A percentile compares a stretch with the other conserved stretches of the same genome.
phyloP scores from a whole-genome alignment of 2,113 vertebrate species.

The Etheostoma cragini region DNA sequence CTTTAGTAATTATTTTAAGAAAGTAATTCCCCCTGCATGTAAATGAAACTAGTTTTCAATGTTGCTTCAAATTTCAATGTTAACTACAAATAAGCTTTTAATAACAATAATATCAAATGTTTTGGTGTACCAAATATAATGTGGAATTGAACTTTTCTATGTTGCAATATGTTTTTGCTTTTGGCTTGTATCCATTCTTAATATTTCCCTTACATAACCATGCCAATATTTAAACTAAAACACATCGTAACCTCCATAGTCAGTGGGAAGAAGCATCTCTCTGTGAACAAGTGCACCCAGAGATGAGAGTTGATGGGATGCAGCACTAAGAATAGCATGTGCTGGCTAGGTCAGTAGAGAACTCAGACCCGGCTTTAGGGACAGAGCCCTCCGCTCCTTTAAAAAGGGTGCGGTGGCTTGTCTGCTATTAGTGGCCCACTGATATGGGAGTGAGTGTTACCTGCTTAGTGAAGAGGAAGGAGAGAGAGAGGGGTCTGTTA shows the following conservation, averaged over 20 bases:
- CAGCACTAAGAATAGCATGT: slow-evolving; percentile 63
- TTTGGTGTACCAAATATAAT: background rate
- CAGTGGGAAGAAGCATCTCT: slow-evolving; percentile 54
- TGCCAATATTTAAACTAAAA: slow-evolving; percentile 57
- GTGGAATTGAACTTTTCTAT: background rate
- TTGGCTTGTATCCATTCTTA: slow-evolving; percentile 39
- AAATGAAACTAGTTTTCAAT: background rate
- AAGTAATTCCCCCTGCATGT: too few species aligned
- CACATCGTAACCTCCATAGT: slow-evolving; percentile 56
- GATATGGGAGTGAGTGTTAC: slow-evolving; percentile 73
- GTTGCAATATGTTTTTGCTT: slow-evolving; percentile 17
- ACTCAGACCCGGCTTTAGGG: slow-evolving; percentile 40
- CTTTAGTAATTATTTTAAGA: background rate
- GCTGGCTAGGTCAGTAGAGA: slow-evolving; percentile 43
- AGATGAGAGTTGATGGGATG: slow-evolving; percentile 62
- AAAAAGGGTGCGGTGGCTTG: slow-evolving; percentile 40
- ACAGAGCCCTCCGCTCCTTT: slow-evolving; percentile 38
- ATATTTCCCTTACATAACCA: slow-evolving; percentile 56
- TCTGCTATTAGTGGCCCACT: slow-evolving; percentile 64
- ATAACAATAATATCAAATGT: background rate
- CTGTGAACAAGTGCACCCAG: slow-evolving; percentile 43
- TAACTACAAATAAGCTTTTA: background rate
- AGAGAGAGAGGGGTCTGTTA: slow-evolving; percentile 70
- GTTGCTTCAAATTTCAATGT: background rate
- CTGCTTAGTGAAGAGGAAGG: slow-evolving; percentile 80